phyloP scores from a whole-genome alignment of 2,113 vertebrate species.

The Craseonycteris thonglongyai region DNA sequence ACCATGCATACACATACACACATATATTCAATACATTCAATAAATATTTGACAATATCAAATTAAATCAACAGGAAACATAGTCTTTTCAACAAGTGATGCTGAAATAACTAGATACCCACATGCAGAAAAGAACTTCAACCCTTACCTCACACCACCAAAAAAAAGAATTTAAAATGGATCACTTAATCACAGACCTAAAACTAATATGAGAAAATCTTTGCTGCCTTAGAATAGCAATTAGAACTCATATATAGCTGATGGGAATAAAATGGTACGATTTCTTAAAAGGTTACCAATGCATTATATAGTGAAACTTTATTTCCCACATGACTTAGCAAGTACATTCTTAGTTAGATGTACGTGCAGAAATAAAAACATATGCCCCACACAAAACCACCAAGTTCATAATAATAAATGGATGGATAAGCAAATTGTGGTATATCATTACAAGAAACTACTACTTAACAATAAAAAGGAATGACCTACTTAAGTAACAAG shows the following conservation, averaged over 20 bases:
- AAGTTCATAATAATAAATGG: neutral
- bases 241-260: neutral
- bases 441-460: neutral
- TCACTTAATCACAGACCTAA: neutral
- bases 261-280: neutral
- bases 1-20: neutral
- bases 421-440: neutral
- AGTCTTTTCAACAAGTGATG: neutral
- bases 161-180: neutral
- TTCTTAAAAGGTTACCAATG: neutral
- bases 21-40: neutral
- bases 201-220: neutral
- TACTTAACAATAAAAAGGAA: neutral
- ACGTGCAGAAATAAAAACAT: constrained; percentile 38
- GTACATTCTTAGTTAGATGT: neutral
- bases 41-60: neutral
- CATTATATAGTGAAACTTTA: constrained; percentile 13
- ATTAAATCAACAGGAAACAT: neutral
- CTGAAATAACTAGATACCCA: neutral
- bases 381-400: neutral
- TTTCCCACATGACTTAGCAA: neutral
- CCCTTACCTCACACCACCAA: neutral
- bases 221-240: neutral
- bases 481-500: neutral
- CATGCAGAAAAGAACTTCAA: neutral